phyloP scores from a whole-genome alignment of 2,888 invertebrate species.

The Drosophila niveifrons region DNA sequence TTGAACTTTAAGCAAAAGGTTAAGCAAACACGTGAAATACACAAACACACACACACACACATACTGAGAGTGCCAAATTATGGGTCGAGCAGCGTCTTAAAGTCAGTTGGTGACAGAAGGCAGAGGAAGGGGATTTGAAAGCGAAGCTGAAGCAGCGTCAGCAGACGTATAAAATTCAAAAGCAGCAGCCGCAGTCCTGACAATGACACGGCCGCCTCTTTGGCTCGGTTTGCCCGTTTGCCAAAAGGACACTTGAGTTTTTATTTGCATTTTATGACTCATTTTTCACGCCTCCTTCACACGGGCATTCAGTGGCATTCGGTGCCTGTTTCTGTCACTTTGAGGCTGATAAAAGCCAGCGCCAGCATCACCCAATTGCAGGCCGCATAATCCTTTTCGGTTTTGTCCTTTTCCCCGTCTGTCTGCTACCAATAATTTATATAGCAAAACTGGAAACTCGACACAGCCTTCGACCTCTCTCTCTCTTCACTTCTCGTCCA shows the following conservation, averaged over 20 bases:
- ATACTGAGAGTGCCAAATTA: neutral
- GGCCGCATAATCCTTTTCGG: slow-evolving; percentile 78
- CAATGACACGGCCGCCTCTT: slow-evolving; percentile 49
- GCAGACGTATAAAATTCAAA: slow-evolving; percentile 43
- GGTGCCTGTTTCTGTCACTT: slow-evolving; percentile 65
- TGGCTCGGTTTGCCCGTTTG: slow-evolving; percentile 15
- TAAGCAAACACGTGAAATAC: slow-evolving; percentile 51
- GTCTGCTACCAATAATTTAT: slow-evolving; percentile 72
- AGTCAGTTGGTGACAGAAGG: slow-evolving; percentile 25
- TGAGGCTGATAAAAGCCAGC: slow-evolving; percentile 76
- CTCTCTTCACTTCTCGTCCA: neutral
- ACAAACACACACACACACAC: no score
- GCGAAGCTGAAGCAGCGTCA: slow-evolving; percentile 16
- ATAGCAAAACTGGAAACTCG: slow-evolving; percentile 48
- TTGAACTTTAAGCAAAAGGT: slow-evolving; percentile 73
- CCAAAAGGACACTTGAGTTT: slow-evolving; percentile 71
- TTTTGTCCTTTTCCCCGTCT: slow-evolving; percentile 64
- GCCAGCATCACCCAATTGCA: slow-evolving; percentile 36
- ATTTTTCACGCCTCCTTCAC: slow-evolving; percentile 70
- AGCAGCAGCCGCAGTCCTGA: slow-evolving; percentile 41
- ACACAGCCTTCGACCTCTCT: neutral
- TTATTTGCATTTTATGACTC: slow-evolving; percentile 81
- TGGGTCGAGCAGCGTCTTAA: slow-evolving; percentile 25
- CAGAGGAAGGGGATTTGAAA: neutral
- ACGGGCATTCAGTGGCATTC: neutral